phyloP scores from a whole-genome alignment of 1,140 invertebrate species.

The Bombyx mori region ASM3026992v2 NC_085135.1:5246001-5246500 shows the following conservation, averaged over 20 bases:
- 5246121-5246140: slow-evolving; percentile 26
- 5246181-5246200: slow-evolving; percentile 18
- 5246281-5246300: slow-evolving; percentile 20
- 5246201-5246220: slow-evolving; percentile 19
- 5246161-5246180: slow-evolving; percentile 21
- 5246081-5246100: slow-evolving; percentile 2
- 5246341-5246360: slow-evolving; percentile 21
- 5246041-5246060: too few relatives aligned
- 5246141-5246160: slow-evolving; percentile 26
- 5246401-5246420: slow-evolving; percentile 21
- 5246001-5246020: too few relatives aligned
- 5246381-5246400: slow-evolving; percentile 14
- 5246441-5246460: slow-evolving; percentile 24
- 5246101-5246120: slow-evolving; percentile 24
- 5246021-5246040: too few relatives aligned
- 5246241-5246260: slow-evolving; percentile 37
- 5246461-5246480: slow-evolving; percentile 22
- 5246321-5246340: slow-evolving; percentile 33
- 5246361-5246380: slow-evolving; percentile 22
- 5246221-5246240: slow-evolving; percentile 20
- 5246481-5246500: slow-evolving; percentile 20
- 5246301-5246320: slow-evolving; percentile 36
- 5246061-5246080: too few relatives aligned
- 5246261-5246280: slow-evolving; percentile 26
- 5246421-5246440: slow-evolving; percentile 24